A percentile compares a stretch with the other conserved stretches of the same genome.
phyloP scores from a whole-genome alignment of 2,797 vertebrate genomes.

The Galagoides demidoff region DNA sequence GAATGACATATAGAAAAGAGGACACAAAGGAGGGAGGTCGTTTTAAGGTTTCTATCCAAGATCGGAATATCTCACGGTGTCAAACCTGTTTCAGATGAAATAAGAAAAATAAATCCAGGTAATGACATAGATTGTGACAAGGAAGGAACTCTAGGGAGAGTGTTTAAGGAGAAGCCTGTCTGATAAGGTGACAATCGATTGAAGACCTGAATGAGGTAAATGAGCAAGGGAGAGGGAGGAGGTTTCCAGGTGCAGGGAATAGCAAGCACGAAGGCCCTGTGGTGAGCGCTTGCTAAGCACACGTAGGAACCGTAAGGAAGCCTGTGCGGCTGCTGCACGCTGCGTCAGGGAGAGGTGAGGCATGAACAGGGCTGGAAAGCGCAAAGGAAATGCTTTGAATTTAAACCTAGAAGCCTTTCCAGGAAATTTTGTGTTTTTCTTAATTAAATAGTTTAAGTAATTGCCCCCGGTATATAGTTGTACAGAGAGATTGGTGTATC shows the following conservation, averaged over 20 bases:
- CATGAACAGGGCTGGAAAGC: not conserved
- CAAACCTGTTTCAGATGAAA: constrained; percentile 4
- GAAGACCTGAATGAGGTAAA: not conserved
- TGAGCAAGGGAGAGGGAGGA: not conserved
- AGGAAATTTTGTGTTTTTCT: not conserved
- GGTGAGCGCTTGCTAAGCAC: not conserved
- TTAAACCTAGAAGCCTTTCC: not conserved
- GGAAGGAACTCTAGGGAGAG: not conserved
- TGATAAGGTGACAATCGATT: not conserved
- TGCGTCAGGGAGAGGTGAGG: not conserved
- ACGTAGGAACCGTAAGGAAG: not conserved
- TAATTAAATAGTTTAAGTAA: not conserved
- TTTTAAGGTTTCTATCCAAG: not conserved
- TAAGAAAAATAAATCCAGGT: not conserved
- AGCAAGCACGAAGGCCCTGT: not conserved
- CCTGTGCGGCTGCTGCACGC: not conserved
- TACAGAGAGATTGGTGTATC: not conserved
- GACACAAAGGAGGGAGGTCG: not conserved
- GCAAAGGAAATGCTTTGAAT: not conserved
- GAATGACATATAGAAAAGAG: not conserved
- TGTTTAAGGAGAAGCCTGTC: not conserved
- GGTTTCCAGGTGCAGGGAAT: not conserved
- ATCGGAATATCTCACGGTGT: not conserved
- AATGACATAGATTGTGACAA: not conserved
- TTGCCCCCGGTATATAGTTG: not conserved